phyloP scores from a whole-genome alignment of 2,113 vertebrate genomes.

The Mirza zaza region DNA sequence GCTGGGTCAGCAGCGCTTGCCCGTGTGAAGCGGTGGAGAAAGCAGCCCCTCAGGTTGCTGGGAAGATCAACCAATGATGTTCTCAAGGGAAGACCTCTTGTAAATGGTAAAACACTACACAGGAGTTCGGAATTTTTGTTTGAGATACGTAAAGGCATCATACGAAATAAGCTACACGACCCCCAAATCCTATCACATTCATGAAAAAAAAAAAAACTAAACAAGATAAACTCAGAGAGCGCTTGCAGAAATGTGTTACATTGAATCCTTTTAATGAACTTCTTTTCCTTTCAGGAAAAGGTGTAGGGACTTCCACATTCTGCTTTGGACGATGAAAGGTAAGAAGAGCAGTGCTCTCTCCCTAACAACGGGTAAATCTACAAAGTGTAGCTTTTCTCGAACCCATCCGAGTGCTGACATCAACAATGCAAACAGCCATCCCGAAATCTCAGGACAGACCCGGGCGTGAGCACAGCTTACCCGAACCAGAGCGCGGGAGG shows the following conservation, averaged over 20 bases:
- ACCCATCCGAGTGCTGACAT: too few species aligned
- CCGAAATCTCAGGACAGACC: too few species aligned
- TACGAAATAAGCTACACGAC: neutral
- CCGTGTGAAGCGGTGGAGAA: too few species aligned
- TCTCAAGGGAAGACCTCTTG: neutral
- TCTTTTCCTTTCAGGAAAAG: neutral
- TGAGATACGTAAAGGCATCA: neutral
- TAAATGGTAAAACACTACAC: neutral
- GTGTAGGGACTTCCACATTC: neutral
- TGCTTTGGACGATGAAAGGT: neutral
- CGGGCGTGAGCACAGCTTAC: accelerated
- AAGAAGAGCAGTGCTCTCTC: too few species aligned
- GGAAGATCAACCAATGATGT: accelerated
- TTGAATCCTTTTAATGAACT: neutral
- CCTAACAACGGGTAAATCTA: neutral
- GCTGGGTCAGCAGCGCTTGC: too few species aligned
- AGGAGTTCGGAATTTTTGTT: neutral
- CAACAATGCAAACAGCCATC: accelerated
- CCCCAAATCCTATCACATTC: too few species aligned
- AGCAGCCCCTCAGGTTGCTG: accelerated
- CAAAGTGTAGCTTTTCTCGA: neutral
- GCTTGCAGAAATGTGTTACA: neutral
- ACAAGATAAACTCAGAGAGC: neutral
- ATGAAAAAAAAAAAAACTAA: neutral
- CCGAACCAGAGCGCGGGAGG: neutral